Base-by-base conservation (phyloP, 1,140 invertebrate species). In the Drosophila elegans region DNA sequence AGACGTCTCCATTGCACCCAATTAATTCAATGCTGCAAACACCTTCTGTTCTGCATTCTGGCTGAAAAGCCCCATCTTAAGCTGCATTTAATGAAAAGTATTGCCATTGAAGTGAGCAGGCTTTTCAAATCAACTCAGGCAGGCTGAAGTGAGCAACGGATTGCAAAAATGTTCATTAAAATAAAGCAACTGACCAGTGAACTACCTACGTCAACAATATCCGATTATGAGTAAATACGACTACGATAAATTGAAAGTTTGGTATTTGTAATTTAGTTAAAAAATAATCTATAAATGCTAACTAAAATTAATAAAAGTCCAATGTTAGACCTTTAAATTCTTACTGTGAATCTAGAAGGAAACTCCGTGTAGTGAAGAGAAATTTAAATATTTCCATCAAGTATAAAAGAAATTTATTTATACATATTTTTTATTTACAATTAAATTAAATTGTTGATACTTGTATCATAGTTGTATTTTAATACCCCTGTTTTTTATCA, bases 11-110 rank as follows among this genome's bases (percentile, higher is more conserved):
- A 55, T 34, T 54, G 49, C 69, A 63, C 41, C 61, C 69, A 74
- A 74, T 74, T 63, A 74, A 74, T 74, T 41, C 39, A 21, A 45
- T 27, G 44, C 42, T 21, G 5, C 38, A 29, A 56, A 54, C 13
- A 25, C 13, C 13, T 39, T 45, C 27, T 38, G 25, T n/a, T 38
- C 21, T 39, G 27, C 21, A 11, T 13, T 49, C 16, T 36, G 21
- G 41, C 16, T 66, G 27, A 68, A 46, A 38, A 34, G 39, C 11
- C 32, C 13, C 21, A 21, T 41, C 49, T 55, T 55, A 54, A 21
- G 36, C 46, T 12, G 36, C 27, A 41, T 57, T 72, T 49, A 44
- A 72, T 57, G 66, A 57, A 71, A 71, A 42, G 52, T 49, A 71
- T 49, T 29, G 64, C 34, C 32, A 69, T 32, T 51, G 42, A 21